phyloP scores from a whole-genome alignment of 2,113 vertebrate genomes.

The Passer domesticus region DNA sequence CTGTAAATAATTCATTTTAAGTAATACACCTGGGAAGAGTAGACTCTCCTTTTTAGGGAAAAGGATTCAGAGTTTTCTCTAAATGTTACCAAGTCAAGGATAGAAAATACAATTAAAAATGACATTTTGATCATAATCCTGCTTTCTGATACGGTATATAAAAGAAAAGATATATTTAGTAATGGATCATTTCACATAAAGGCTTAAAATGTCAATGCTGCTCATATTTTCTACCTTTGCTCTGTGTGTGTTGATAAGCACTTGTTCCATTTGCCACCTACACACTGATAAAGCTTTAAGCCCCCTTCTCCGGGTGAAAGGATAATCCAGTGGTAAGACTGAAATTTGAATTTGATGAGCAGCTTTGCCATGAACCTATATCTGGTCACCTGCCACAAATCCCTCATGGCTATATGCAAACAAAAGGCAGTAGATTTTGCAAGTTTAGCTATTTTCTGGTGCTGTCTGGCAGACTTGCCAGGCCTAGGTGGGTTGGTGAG shows the following conservation, averaged over 20 bases:
- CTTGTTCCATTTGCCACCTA: constrained; percentile 4
- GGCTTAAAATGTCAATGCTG: constrained; percentile 33
- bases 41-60: neutral
- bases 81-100: neutral
- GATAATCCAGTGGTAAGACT: neutral
- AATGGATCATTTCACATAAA: constrained; percentile 26
- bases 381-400: neutral
- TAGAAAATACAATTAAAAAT: constrained; percentile 41
- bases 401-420: neutral
- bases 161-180: constrained; percentile 32
- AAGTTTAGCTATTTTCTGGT: neutral
- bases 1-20: neutral
- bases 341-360: neutral
- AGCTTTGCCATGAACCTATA: neutral
- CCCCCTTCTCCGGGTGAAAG: neutral
- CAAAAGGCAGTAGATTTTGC: neutral
- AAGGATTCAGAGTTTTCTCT: neutral
- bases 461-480: neutral
- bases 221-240: neutral
- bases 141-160: neutral
- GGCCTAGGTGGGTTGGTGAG: neutral
- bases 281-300: neutral
- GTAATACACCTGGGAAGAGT: neutral
- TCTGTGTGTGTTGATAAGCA: neutral
- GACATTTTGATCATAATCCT: constrained; percentile 19